Conservation (phyloP, 2,888 invertebrate genomes). For the Shargacucullia verbasci region DNA sequence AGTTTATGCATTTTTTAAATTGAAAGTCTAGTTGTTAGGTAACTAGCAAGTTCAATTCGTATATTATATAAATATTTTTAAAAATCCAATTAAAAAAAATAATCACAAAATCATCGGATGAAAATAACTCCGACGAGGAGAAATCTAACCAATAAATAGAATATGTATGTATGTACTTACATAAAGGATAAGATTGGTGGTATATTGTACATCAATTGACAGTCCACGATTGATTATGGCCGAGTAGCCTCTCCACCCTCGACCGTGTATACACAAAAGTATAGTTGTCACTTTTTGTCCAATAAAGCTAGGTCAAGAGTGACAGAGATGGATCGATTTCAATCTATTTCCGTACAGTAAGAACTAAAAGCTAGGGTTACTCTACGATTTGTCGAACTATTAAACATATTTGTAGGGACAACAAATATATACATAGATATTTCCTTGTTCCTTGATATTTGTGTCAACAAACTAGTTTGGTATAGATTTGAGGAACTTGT, state of each 20-base stretch:
- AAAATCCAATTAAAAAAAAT: no score
- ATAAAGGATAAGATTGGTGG: constrained; percentile 5
- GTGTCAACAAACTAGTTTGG: no score
- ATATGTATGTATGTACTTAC: no score
- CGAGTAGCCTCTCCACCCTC: constrained; percentile 19
- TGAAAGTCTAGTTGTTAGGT: no score
- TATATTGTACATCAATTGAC: constrained; percentile 54
- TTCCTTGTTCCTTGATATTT: no score
- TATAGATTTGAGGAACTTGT: no score
- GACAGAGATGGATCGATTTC: constrained; percentile 58
- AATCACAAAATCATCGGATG: no score
- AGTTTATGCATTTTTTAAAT: no score
- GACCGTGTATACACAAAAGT: constrained; percentile 47
- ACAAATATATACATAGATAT: not conserved
- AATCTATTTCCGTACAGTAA: constrained; percentile 31
- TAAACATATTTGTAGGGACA: constrained; percentile 1
- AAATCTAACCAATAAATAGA: constrained; percentile 2
- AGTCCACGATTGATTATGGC: constrained; percentile 60
- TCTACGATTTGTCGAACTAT: constrained; percentile 29
- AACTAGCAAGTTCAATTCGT: no score
- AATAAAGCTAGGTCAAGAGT: constrained; percentile 49
- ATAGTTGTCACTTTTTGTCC: constrained; percentile 59
- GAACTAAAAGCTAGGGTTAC: constrained; percentile 14
- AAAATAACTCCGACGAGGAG: not conserved
- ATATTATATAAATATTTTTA: no score